These are phyloP conservation scores for Listronotus bonariensis DNA, from an alignment of 1,140 invertebrate genomes.

Conservation along the genomic window DNA sequence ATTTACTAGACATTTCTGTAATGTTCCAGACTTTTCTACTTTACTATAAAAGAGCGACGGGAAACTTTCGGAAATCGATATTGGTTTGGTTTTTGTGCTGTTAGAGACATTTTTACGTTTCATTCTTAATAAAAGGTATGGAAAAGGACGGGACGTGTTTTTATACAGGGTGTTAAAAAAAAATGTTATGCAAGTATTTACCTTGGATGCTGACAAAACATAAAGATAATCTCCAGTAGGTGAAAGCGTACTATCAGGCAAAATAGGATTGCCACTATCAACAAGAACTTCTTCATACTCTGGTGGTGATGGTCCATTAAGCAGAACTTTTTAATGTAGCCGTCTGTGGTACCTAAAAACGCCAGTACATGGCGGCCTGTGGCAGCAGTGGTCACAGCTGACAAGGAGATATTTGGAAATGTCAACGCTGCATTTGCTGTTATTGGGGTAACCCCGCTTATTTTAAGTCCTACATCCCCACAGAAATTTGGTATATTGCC, in stretches of 20 bases:
- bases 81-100: too few species aligned
- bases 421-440: conserved; percentile 71
- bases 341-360: conserved; percentile 84
- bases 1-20: too few species aligned
- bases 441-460: conserved; percentile 86
- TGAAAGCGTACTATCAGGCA: conserved; percentile 83
- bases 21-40: too few species aligned
- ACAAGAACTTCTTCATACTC: conserved; percentile 80
- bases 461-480: conserved; percentile 89
- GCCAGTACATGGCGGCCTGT: conserved; percentile 89
- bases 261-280: conserved; percentile 72
- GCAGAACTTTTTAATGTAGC: conserved; percentile 79
- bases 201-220: conserved; percentile 71
- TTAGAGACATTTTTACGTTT: too few species aligned
- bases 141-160: too few species aligned
- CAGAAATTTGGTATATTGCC: conserved; percentile 92
- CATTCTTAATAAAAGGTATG: too few species aligned
- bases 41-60: too few species aligned
- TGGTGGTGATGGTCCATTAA: conserved; percentile 67
- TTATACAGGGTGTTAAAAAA: too few species aligned
- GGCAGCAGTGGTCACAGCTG: conserved; percentile 79
- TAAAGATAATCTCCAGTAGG: conserved; percentile 75
- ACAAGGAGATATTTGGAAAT: conserved; percentile 80
- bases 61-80: too few species aligned
- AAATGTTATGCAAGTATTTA: too few species aligned